phyloP scores from a whole-genome alignment of 2,888 invertebrate species.

The Chloroclystis v-ata region DNA sequence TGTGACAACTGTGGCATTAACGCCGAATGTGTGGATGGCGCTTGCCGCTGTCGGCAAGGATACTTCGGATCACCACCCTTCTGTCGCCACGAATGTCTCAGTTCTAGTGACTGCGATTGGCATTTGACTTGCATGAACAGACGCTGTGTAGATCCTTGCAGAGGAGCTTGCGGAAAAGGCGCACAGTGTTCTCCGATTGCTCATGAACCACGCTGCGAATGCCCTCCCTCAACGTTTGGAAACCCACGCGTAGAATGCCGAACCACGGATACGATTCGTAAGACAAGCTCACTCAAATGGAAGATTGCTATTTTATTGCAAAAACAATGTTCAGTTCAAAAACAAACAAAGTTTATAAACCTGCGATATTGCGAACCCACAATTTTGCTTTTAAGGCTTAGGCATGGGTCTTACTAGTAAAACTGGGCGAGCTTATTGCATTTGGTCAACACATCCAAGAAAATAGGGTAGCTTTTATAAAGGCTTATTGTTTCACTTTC shows the following conservation, averaged over 20 bases:
- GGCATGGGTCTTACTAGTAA: conserved; percentile 76
- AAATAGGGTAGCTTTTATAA: conserved; percentile 33
- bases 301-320: conserved; percentile 47
- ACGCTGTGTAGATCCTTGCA: conserved; percentile 86
- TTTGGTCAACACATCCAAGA: neutral
- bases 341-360: conserved; percentile 14
- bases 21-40: conserved; percentile 82
- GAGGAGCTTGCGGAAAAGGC: conserved; percentile 85
- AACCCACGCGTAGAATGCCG: conserved; percentile 85
- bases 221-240: conserved; percentile 82
- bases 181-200: conserved; percentile 84
- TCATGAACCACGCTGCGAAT: conserved; percentile 84
- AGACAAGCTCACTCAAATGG: conserved; percentile 64
- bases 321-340: conserved; percentile 1
- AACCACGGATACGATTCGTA: conserved; percentile 72
- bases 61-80: conserved; percentile 85
- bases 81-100: conserved; percentile 84
- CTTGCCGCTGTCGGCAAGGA: conserved; percentile 82
- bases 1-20: conserved; percentile 87
- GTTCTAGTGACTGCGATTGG: conserved; percentile 84
- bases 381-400: conserved; percentile 74
- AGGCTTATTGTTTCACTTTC: conserved; percentile 43
- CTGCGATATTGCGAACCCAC: conserved; percentile 42
- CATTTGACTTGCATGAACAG: conserved; percentile 83
- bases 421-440: conserved; percentile 50